Evolutionary conservation across 2,888 invertebrate species (phyloP).

Genomic region (Craniophora ligustri): DNA sequence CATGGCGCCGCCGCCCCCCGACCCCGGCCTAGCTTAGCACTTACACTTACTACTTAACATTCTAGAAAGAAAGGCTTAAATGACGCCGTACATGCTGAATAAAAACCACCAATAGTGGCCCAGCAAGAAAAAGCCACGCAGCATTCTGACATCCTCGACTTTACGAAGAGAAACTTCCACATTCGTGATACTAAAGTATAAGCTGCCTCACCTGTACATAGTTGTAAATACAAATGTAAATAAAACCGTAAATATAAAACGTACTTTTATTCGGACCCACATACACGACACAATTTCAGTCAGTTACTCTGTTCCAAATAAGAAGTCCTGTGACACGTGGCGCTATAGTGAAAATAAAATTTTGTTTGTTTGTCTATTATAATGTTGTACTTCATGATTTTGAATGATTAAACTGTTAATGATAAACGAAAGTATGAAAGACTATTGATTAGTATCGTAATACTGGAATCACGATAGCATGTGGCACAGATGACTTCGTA

Average conservation of each 20-base stretch:
- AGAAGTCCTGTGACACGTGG: too few relatives aligned
- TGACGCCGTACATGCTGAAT: not conserved
- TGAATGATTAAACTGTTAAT: too few relatives aligned
- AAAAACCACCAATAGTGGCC: too few relatives aligned
- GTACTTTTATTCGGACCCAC: slow-evolving; percentile 28
- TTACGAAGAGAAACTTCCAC: too few relatives aligned
- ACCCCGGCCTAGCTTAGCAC: slow-evolving; percentile 70
- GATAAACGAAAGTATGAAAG: too few relatives aligned
- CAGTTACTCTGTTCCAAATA: not conserved
- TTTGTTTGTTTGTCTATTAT: too few relatives aligned
- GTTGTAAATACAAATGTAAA: slow-evolving; percentile 46
- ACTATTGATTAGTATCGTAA: too few relatives aligned
- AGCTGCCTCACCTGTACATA: slow-evolving; percentile 31
- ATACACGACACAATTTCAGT: slow-evolving; percentile 32
- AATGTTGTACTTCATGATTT: too few relatives aligned
- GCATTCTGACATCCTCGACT: not conserved
- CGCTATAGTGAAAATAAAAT: too few relatives aligned
- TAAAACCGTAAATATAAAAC: slow-evolving; percentile 29
- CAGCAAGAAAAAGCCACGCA: not conserved
- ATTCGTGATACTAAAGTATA: not conserved
- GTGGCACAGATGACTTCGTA: too few relatives aligned
- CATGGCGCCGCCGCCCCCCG: slow-evolving; percentile 92
- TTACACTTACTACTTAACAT: slow-evolving; percentile 1
- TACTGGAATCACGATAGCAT: too few relatives aligned
- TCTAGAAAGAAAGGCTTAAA: not conserved